Evolutionary conservation across 2,113 vertebrate genomes (phyloP).

Genomic region (Paramisgurnus dabryanus): DNA sequence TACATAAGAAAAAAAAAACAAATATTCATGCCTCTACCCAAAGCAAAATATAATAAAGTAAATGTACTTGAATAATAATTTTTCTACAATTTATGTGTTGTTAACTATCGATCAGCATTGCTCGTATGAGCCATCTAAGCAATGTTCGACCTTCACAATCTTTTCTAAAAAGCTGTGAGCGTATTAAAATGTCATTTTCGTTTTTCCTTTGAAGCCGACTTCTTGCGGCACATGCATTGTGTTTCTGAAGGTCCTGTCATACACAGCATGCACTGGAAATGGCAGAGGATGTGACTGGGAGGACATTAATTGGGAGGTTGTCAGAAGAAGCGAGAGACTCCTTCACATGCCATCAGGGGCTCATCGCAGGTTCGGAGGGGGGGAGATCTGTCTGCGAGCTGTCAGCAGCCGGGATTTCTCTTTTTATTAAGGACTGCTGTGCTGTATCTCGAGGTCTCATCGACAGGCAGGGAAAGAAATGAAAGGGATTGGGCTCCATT

Average conservation of each 20-base stretch:
- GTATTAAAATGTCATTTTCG: constrained; percentile 49
- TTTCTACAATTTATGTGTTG: not conserved
- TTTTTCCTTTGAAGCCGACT: constrained; percentile 22
- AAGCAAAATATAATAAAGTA: too few species aligned
- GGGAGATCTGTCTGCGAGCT: constrained; percentile 53
- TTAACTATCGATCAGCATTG: constrained; percentile 29
- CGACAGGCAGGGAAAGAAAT: constrained; percentile 50
- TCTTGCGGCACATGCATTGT: constrained; percentile 42
- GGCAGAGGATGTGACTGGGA: constrained; percentile 54
- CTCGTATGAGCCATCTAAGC: constrained; percentile 34
- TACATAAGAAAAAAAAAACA: too few species aligned
- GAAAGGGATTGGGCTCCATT: constrained; percentile 50
- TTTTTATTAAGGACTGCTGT: constrained; percentile 59
- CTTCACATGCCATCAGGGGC: constrained; percentile 55
- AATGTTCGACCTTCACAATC: constrained; percentile 26
- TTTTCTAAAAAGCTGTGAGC: constrained; percentile 22
- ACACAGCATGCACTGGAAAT: constrained; percentile 46
- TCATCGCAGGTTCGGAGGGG: constrained; percentile 40
- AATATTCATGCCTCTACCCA: too few species aligned
- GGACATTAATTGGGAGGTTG: constrained; percentile 63
- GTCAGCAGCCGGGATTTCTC: constrained; percentile 46
- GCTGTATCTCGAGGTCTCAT: constrained; percentile 58
- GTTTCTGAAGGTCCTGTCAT: constrained; percentile 45
- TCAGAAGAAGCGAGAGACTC: constrained; percentile 48
- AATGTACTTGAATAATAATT: not conserved